Evolutionary conservation across 2,113 vertebrate genomes (phyloP).

Genomic region (Onychorhynchus coronatus): DNA sequence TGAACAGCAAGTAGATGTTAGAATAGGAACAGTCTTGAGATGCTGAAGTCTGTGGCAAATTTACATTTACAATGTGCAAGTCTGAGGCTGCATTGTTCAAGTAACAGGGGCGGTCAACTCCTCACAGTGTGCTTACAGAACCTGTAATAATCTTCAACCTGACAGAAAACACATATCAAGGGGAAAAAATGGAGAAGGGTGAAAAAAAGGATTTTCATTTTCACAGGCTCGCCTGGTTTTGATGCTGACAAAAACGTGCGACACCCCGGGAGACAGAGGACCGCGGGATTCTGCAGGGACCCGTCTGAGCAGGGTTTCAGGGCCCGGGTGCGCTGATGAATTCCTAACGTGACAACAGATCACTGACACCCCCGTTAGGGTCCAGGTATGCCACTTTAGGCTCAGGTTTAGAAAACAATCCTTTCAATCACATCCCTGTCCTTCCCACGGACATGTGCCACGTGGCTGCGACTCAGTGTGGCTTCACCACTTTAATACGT

Average conservation of each 20-base stretch:
- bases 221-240: background rate
- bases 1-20: background rate
- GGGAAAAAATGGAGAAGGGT: no score
- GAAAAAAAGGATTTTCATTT: background rate
- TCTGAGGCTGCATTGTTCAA: background rate
- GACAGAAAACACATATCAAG: background rate
- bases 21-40: background rate
- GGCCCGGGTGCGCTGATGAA: background rate
- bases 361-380: background rate
- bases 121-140: background rate
- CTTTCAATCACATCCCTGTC: background rate
- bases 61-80: background rate
- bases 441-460: background rate
- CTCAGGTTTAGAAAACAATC: background rate
- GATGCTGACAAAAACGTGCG: rapidly evolving
- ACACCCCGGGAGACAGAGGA: rapidly evolving
- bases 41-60: background rate
- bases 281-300: background rate
- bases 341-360: background rate
- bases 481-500: background rate
- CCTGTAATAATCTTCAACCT: background rate
- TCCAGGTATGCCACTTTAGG: background rate
- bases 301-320: rapidly evolving
- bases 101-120: background rate
- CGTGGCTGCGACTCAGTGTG: background rate